Base-by-base conservation (phyloP, 2,888 invertebrate genomes). In the Cephus spinipes region DNA sequence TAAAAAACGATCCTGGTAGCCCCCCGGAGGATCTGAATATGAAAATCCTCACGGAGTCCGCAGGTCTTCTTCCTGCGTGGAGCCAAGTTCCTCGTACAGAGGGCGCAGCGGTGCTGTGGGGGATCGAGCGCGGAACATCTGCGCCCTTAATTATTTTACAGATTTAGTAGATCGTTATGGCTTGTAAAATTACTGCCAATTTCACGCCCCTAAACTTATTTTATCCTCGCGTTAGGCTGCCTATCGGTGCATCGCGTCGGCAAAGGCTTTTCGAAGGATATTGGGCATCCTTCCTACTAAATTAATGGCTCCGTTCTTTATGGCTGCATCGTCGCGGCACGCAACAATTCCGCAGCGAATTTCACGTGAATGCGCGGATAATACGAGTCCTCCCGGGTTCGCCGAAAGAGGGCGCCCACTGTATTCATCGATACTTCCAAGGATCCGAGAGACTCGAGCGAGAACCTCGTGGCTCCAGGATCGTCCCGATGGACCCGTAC, bases 141-240 rank as follows among this genome's bases (percentile, higher is more conserved):
- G 91, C 89, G 89, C 87, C 90, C 89, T 90, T 91, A 91, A 91
- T 91, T 91, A 91, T 91, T 91, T 90, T 89, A 89, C 91, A 88
- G 91, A 91, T 91, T 91, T 91, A 91, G 90, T 91, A 89, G 91
- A 91, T 91, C 91, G 91, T 91, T 91, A 91, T 90, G 90, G 91
- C 91, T 91, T 90, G 91, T 91, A 91, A 91, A 91, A 91, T 91
- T 91, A 91, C 91, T 89, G 87, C 88, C 91, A 91, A 91, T 91
- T 91, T 91, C 91, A 91, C 91, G 91, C 89, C 89, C 89, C 88
- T 90, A 90, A 91, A 88, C 88, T 89, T 89, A 89, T 89, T 91
- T 90, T 88, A 89, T 89, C 88, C 88, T 86, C 86, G 85, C 84
- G 82, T 84, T 55, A 83, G 81, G 84, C 85, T 84, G 84, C 84